Evolutionary conservation across 2,113 vertebrate species (phyloP).

Genomic region (Chionis minor): DNA sequence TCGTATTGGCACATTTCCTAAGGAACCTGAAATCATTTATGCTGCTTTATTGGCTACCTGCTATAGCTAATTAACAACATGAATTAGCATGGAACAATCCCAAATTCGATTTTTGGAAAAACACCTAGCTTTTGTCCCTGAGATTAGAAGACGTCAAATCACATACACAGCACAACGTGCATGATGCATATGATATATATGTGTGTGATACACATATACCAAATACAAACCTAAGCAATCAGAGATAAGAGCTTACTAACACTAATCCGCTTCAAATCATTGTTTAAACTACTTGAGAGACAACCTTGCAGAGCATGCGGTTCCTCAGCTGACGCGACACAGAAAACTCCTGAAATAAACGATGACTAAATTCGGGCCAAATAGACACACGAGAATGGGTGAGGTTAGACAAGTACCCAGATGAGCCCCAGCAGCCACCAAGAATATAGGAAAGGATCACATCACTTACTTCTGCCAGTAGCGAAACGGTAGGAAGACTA

Average conservation of each 20-base stretch:
- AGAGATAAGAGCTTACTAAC: slow-evolving; percentile 60
- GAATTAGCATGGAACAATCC: slow-evolving; percentile 10
- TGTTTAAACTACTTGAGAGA: slow-evolving; percentile 63
- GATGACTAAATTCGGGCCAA: slow-evolving; percentile 23
- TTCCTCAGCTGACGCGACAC: slow-evolving; percentile 36
- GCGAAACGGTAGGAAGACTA: background rate
- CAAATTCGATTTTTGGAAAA: background rate
- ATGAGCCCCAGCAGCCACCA: background rate
- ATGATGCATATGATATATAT: background rate
- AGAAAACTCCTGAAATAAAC: slow-evolving; percentile 63
- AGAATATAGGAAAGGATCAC: background rate
- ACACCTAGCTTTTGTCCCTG: background rate
- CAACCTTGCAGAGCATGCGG: slow-evolving; percentile 60
- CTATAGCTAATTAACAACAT: slow-evolving; percentile 25
- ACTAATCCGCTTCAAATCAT: slow-evolving; percentile 41
- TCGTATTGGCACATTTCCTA: background rate
- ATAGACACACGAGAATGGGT: background rate
- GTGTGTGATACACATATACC: background rate
- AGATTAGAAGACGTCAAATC: background rate
- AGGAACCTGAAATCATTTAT: slow-evolving; percentile 18
- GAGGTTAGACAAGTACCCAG: background rate
- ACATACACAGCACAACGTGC: background rate
- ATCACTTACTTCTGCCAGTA: background rate
- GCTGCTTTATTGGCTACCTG: slow-evolving; percentile 15
- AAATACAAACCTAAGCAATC: slow-evolving; percentile 40